phyloP scores from a whole-genome alignment of 64 coral and sea anemone genomes.

The Pocillopora verrucosa region DNA sequence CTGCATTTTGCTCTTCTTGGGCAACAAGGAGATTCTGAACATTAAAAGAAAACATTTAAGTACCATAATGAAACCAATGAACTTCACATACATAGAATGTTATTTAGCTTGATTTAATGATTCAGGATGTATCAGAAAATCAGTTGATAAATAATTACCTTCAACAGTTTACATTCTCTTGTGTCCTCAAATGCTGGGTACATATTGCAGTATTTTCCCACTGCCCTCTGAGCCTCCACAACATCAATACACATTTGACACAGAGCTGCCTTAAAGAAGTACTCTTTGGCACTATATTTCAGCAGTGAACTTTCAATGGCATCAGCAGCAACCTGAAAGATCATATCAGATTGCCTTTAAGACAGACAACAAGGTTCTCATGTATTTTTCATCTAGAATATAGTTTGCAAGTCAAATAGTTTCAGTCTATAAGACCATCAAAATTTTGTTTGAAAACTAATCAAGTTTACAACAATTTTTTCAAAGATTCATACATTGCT shows the following conservation, averaged over 20 bases:
- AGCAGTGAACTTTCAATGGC: constrained; percentile 95
- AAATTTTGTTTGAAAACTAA: no score
- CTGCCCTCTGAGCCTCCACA: constrained; percentile 82
- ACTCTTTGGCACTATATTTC: constrained; percentile 99
- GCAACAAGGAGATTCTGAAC: constrained; percentile 82
- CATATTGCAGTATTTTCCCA: constrained; percentile 99
- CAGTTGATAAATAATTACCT: constrained; percentile 40
- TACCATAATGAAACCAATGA: neutral
- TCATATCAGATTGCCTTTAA: neutral
- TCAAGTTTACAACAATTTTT: no score
- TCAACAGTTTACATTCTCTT: constrained; percentile 84
- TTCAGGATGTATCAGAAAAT: no score
- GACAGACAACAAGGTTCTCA: neutral
- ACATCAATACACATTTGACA: constrained; percentile 98
- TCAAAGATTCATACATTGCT: no score
- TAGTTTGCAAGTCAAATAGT: no score
- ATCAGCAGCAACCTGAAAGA: constrained; percentile 82
- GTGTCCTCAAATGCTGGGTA: constrained; percentile 96
- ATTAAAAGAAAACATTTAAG: constrained; percentile 21
- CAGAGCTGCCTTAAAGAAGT: constrained; percentile 94
- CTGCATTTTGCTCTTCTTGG: constrained; percentile 93
- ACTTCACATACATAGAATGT: no score
- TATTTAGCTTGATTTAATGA: no score
- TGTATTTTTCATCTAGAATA: no score
- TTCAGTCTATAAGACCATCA: no score